Evolutionary conservation across 2,888 invertebrate species (phyloP), one percentile per base, ranked within the genome.

Genomic region (Nomada ferruginata): DNA sequence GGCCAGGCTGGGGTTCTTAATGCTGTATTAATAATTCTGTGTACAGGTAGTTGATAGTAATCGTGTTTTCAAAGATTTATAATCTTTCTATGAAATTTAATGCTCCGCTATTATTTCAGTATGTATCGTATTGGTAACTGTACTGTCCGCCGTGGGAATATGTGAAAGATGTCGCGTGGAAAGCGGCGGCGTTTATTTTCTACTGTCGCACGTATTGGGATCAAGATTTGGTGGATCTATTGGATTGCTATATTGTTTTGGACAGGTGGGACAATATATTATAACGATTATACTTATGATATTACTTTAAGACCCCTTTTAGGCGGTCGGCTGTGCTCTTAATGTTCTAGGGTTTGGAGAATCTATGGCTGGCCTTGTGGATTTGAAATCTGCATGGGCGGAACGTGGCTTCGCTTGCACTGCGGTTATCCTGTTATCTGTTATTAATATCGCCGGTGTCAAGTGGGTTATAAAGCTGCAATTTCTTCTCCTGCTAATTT

Each of bases 381-480:
- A 96, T 13, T 94, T 96, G 18, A 95, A 96, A 52, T 96, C 95
- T 75, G 95, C 95, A 80, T 97, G 97, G 97, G 97, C 97, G 10
- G 97, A 98, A 65, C 95, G 98, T 90, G 97, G 97, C 4, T 97
- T 99, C 93, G 99, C 98, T 11, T 96, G 97, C 73, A 96, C 97
- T 9, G 98, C 98, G 63, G 97, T 99, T 1, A 94, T 98, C 63
- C 94, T 98, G 53, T 95, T 99, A 23, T 97, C 98, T 74, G 96
- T 97, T 82, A 98, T 99, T 87, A 99, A 99, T 94, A 95, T 99
- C 59, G 98, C 99, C 42, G 99, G 99, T 57, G 99, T 99, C 0
- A 99, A 99, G 93, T 99, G 99, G 98, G 99, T 99, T 42, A 97
- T 99, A 76, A 98, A 99, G 92, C 94, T 99, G 73, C 99, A 99